phyloP scores from a whole-genome alignment of 2,113 vertebrate genomes.

The Pavo muticus region DNA sequence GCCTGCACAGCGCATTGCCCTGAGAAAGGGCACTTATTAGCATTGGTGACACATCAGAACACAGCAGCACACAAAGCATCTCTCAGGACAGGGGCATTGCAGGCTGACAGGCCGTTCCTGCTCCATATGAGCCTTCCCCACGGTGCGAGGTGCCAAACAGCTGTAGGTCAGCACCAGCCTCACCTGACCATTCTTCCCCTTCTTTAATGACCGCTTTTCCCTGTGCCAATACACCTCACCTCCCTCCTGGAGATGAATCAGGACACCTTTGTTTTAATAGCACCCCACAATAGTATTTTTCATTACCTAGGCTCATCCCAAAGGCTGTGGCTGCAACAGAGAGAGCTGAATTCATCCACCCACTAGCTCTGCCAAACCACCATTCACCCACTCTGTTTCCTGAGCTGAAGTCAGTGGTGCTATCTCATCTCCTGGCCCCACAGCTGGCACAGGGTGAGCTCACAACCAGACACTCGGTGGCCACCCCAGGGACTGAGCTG shows the following conservation, averaged over 20 bases:
- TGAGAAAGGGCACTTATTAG: background rate
- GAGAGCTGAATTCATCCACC: background rate
- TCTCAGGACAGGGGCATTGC: background rate
- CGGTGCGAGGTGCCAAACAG: background rate
- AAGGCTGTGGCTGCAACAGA: background rate
- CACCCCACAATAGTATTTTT: background rate
- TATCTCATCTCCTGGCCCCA: background rate
- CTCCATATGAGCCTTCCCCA: background rate
- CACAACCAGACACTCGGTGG: background rate
- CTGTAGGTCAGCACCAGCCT: background rate
- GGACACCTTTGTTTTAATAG: background rate
- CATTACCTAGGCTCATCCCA: background rate
- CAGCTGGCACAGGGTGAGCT: background rate
- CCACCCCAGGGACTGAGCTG: background rate
- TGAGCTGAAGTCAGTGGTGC: background rate
- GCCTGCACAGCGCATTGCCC: fast-evolving
- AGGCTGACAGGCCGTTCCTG: background rate
- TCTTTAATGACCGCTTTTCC: background rate
- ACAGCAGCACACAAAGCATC: background rate
- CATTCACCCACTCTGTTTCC: background rate
- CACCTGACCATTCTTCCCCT: background rate
- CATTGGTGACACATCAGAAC: background rate
- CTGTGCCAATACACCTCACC: fast-evolving
- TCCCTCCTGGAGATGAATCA: background rate
- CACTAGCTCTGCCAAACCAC: background rate